Evolutionary conservation across 2,797 vertebrate genomes (phyloP), one percentile per base, ranked within the genome.

Genomic region (Naso thynnoides): DNA sequence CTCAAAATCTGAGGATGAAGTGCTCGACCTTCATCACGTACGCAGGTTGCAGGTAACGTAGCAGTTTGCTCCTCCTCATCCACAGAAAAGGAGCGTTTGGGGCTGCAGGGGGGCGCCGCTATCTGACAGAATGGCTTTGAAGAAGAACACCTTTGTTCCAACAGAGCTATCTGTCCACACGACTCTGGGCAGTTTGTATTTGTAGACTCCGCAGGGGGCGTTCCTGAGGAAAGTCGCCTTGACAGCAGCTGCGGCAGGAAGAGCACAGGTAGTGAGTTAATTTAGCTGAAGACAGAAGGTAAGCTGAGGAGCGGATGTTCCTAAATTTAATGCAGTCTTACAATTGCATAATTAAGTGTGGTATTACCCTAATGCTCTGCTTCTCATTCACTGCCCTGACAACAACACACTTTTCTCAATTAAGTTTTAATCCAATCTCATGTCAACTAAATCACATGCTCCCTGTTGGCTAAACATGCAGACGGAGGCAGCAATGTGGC

Each of bases 111-210:
- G 92, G 78, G 19, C n/a, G n/a, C 84, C 80, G 3, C 69, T 68
- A 31, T 77, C 91, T 0, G 95, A 91, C 47, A 98, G 92, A 15
- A 98, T 31, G 14, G 98, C 98, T 94, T 98, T 99, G 93, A 98
- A 99, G 94, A 99, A 99, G 93, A 99, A 99, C 9, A 99, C 92
- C 91, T 97, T 99, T 70, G 90, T 94, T 73, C 98, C 98, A 0
- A 95, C 2, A 0, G 68, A 89, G 76, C 80, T 86, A 80, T 97
- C 96, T 0, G 92, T 96, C 81, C 90, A 94, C 62, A 90, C 1
- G 4, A 92, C 92, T 89, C 80, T 93, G 65, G 98, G 98, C 79
- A 97, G 95, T 91, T 96, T 98, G 91, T 97, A 99, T 90, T 97
- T 98, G 95, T 98, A 99, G 88, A 98, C 93, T 61, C 98, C 98